These are phyloP conservation scores for Gracilinanus agilis DNA, from an alignment of 2,113 vertebrate genomes.

Conservation along the genomic window DNA sequence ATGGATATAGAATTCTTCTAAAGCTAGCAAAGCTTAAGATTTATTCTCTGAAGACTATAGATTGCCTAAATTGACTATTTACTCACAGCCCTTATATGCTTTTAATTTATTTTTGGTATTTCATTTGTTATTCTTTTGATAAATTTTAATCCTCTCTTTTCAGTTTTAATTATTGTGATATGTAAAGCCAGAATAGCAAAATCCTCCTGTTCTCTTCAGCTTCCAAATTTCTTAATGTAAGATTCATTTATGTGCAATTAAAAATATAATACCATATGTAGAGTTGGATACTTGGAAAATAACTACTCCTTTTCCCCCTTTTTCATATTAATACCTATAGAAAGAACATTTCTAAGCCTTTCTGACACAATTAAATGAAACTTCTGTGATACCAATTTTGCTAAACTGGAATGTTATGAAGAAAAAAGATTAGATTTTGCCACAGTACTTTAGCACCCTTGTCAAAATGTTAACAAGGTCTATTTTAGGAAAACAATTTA, in stretches of 20 bases:
- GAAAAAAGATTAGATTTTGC: neutral
- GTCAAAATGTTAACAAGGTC: neutral
- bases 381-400: neutral
- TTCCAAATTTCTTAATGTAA: conserved; percentile 44
- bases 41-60: conserved; percentile 28
- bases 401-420: neutral
- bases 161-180: conserved; percentile 20
- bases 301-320: neutral
- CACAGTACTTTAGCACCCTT: neutral
- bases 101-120: conserved; percentile 65
- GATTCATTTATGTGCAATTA: conserved; percentile 27
- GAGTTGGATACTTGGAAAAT: neutral
- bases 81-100: conserved; percentile 22
- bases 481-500: neutral
- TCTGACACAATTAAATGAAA: neutral
- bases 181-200: conserved; percentile 40
- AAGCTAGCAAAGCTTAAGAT: conserved; percentile 36
- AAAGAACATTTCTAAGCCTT: neutral
- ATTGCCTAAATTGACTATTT: conserved; percentile 65
- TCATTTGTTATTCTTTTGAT: conserved; percentile 48
- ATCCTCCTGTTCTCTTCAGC: conserved; percentile 46
- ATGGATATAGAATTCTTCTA: neutral
- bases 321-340: neutral
- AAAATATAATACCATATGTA: neutral
- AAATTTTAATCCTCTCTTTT: conserved; percentile 57